phyloP scores from a whole-genome alignment of 2,113 vertebrate genomes.

The Glaucomys volans region DNA sequence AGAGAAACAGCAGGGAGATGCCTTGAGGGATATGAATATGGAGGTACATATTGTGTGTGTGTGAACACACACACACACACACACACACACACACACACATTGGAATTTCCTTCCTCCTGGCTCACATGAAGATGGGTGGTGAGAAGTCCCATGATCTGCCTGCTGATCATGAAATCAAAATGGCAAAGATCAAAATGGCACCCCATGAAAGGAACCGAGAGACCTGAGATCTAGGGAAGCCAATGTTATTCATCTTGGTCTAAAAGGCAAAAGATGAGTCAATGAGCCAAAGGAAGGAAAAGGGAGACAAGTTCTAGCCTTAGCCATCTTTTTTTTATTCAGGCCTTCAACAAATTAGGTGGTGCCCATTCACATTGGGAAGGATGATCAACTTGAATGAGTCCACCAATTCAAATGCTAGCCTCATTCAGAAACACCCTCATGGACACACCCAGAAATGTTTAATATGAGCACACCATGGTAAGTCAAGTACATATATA shows the following conservation, averaged over 20 bases:
- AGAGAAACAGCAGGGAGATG: neutral
- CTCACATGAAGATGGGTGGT: neutral
- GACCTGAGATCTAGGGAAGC: neutral
- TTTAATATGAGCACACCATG: neutral
- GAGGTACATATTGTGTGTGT: neutral
- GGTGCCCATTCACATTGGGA: neutral
- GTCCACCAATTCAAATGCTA: neutral
- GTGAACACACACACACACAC: neutral
- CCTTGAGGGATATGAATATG: neutral
- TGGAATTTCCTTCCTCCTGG: neutral
- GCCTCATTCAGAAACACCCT: neutral
- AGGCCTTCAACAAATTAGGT: neutral
- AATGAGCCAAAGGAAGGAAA: too few species aligned
- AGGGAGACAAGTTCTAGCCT: neutral
- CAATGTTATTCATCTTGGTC: neutral
- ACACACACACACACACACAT: neutral
- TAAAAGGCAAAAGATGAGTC: neutral
- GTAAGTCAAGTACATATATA: neutral
- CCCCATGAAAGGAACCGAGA: neutral
- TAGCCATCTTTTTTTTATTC: neutral
- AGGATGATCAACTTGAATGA: neutral
- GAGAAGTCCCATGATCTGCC: neutral
- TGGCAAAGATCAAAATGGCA: neutral
- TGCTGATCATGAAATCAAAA: too few species aligned
- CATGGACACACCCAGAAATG: neutral